phyloP scores from a whole-genome alignment of 2,797 vertebrate genomes.

The Morelia viridis region DNA sequence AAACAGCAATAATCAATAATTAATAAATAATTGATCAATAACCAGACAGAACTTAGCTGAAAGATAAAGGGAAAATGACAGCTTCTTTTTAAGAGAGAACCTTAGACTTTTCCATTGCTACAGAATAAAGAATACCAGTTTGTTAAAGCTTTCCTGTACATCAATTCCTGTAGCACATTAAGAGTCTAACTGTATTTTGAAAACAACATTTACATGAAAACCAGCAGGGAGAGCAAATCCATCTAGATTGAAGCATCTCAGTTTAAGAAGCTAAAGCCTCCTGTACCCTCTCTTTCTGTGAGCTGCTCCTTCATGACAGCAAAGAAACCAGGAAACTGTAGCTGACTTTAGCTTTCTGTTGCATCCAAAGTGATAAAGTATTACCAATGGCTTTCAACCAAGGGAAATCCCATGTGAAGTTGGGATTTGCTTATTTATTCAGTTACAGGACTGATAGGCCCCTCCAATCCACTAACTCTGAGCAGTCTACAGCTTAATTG shows the following conservation, averaged over 20 bases:
- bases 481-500: not conserved
- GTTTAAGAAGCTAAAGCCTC: not conserved
- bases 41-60: not conserved
- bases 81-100: not conserved
- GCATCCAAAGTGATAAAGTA: not conserved
- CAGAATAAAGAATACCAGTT: not conserved
- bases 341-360: not conserved
- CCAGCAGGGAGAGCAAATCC: conserved; percentile 36
- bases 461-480: not conserved
- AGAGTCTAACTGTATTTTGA: not conserved
- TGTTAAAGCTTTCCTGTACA: not conserved
- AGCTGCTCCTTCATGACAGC: not conserved
- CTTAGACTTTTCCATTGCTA: not conserved
- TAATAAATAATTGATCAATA: not conserved
- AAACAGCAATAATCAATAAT: not conserved
- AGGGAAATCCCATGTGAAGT: not conserved
- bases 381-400: not conserved
- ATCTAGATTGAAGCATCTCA: not conserved
- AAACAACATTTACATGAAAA: not conserved
- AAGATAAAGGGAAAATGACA: not conserved
- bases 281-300: not conserved
- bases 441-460: not conserved
- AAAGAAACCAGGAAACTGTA: not conserved
- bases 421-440: not conserved
- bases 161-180: not conserved